Evolutionary conservation across 2,888 invertebrate genomes (phyloP), one percentile per base, ranked within the genome.

Genomic region (Dolichomitus sp.): DNA sequence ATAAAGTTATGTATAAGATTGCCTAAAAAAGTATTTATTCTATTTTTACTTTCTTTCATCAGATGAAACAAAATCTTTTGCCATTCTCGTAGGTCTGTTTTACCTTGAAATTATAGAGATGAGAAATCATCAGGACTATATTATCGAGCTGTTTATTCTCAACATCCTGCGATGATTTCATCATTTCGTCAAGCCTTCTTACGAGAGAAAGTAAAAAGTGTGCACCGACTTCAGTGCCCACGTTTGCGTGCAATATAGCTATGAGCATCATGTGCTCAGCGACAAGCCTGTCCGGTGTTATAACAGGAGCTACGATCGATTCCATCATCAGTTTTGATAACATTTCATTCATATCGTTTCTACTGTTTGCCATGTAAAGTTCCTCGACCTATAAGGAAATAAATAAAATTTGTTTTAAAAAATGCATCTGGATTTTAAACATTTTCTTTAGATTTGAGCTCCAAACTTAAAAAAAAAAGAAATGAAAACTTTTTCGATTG

Each of bases 181-280:
- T 94, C 91, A 96, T 94, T 11, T 94, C 93, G 80, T 97, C 95
- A 87, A 98, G 97, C 90, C 94, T 95, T 87, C 95, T 95, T 0
- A 96, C 95, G 65, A 97, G 92, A 74, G 95, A 95, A 94, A 99
- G 97, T 9, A 99, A 94, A 92, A 99, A 97, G 93, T 97, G 96
- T 0, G 98, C 98, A 9, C 97, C 98, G 69, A 99, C 96, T 95
- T 99, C 99, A 3, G 96, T 96, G 14, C 98, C 99, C 50, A 99
- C 96, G 93, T 98, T 98, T 0, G 98, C 97, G 93, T 99, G 98
- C 40, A 99, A 93, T 84, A 98, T 95, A 0, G 98, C 95, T 14
- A 99, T 94, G 0, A 99, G 92, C 87, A 98, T 96, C 37, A 97
- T 96, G 90, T 98, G 97, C 89, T 99, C 99, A 19, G 97, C 96